Evolutionary conservation across 1,140 invertebrate species (phyloP), one percentile per base, ranked within the genome.

Genomic region (Drosophila mayri): DNA sequence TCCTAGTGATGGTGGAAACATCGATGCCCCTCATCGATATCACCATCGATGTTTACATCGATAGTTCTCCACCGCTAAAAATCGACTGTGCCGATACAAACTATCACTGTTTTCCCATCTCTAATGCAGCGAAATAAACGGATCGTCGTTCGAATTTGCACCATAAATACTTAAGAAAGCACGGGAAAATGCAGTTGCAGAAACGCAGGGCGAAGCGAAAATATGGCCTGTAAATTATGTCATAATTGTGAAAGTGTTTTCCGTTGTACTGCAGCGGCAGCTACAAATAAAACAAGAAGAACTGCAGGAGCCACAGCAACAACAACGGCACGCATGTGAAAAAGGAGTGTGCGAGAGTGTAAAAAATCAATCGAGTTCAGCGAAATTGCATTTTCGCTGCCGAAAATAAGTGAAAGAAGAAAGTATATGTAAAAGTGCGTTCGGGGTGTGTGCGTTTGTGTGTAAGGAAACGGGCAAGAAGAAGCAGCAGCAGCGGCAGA

Each of bases 201-300:
- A 84, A 84, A 64, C 73, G 85, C 49, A 88, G 83, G 75, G 74
- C 85, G 28, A 90, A 81, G 57, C 84, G 62, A 79, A 90, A 88
- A 88, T 76, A 88, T 88, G 85, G 85, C 85, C 74, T 76, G 65
- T 78, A 63, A 84, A 88, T 88, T 88, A 79, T 87, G 75, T 88
- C 68, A 87, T 88, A 83, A 90, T 64, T 84, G 81, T 90, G 80
- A 90, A 88, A 88, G 85, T 90, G 78, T 71, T 71, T 37, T 25
- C 3, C 46, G 68, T 50, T 58, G 68, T 52, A 44, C 67, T 41
- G 52, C 68, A 74, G 40, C 71, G 55, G 54, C 73, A 52, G 47
- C 64, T 43, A 40, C 50, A 59, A 35, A 32, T 43, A 50, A 32
- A 66, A 66, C 20, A 65, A 50, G 30, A 50, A 25, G n/a, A 63